Evolutionary conservation across 1,140 invertebrate species (phyloP), one percentile per base, ranked within the genome.

Genomic region (Centruroides sculpturatus): DNA sequence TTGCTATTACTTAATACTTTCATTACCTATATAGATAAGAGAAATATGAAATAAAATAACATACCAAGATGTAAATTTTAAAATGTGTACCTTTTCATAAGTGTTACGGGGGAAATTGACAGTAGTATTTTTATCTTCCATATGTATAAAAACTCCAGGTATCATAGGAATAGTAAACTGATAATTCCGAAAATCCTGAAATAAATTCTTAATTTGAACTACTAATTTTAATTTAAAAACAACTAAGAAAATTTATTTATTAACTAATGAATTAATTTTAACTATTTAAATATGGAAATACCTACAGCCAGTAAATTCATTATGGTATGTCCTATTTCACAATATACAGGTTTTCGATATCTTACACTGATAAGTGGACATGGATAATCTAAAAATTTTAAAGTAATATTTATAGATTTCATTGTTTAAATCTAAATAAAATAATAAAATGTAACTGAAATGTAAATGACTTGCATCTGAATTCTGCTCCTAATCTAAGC

Each of bases 271-370:
- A 23, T 23, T 23, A 23, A 23, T 23, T 23, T 23, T 23, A 23
- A 23, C 23, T 23, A 23, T 6, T 41, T 41, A 41, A 49, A 5
- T 56, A 23, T n/a, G 10, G 54, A 23, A 34, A 55, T 46, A 76
- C 77, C 75, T 70, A 82, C 80, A 5, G 87, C 87, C 58, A 92
- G 73, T 48, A 92, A 78, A 76, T 89, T 92, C 76, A 92, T 90
- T 55, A 93, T 89, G 8, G 89, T 92, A 68, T 92, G 87, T 10
- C 89, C 89, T 59, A 92, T 87, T 76, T 93, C 88, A 54, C 81
- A 86, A 72, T 87, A 93, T 3, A 91, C 85, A 1, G 89, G 83
- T 60, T 88, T 85, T 12, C 90, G 72, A 69, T 84, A 80, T 23
- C 86, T 77, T 34, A 86, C 81, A n/a, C 87, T 89, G 35, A 92